Percentiles rank a stretch among this genome's conserved stretches.
Evolutionary conservation across 1,140 invertebrate species (phyloP).

Genomic region (Andricus grossulariae): DNA sequence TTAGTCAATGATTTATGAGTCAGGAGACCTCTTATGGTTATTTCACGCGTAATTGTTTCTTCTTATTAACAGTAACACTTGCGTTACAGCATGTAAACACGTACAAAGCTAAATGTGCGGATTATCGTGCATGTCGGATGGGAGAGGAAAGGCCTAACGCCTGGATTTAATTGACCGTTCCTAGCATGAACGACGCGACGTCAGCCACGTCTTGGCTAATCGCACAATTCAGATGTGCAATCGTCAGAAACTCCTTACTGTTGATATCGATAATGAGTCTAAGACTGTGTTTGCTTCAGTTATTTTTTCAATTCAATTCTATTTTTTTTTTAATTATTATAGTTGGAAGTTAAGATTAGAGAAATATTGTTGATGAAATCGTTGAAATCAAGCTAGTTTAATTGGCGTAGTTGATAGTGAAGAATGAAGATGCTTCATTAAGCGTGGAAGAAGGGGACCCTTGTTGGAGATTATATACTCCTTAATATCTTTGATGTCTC

Average conservation of each 20-base stretch:
- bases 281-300: no score
- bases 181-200: not conserved
- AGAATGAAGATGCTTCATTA: no score
- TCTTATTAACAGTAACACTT: constrained; percentile 7
- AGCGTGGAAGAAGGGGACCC: no score
- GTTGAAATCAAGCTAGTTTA: no score
- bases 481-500: no score
- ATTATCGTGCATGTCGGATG: constrained; percentile 1
- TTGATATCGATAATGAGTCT: no score
- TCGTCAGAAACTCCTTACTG: not conserved
- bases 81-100: not conserved
- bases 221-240: not conserved
- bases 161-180: constrained; percentile 7
- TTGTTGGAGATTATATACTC: no score
- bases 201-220: not conserved
- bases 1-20: not conserved
- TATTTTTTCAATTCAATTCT: no score
- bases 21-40: not conserved
- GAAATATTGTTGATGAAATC: no score
- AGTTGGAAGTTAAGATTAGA: no score
- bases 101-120: not conserved
- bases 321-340: no score
- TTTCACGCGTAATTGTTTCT: not conserved
- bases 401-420: no score
- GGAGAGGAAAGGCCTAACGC: not conserved